Percentiles rank a stretch among this genome's conserved stretches.
phyloP scores from a whole-genome alignment of 1,140 invertebrate genomes.

The Caligus rogercresseyi region DNA sequence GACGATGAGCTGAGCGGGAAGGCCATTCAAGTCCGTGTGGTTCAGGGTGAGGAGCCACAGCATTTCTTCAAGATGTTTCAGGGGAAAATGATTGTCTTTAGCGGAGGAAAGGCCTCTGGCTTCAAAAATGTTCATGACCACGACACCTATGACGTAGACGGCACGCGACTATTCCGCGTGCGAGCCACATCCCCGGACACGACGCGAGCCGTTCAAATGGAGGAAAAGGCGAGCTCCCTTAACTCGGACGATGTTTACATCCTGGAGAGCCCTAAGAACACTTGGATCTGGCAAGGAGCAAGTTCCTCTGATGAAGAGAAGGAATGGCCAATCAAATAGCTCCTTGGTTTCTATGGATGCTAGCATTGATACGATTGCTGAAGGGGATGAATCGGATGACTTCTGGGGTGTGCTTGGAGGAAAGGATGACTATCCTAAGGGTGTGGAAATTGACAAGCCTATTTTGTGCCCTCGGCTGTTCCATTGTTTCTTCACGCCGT shows the following conservation, averaged over 20 bases:
- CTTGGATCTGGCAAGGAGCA: conserved; percentile 49
- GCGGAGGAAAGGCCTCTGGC: conserved; percentile 33
- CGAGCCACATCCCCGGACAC: conserved; percentile 40
- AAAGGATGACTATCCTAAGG: conserved; percentile 23
- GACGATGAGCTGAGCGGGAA: conserved; percentile 38
- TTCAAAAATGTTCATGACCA: conserved; percentile 31
- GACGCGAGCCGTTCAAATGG: conserved; percentile 40
- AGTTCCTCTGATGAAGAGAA: conserved; percentile 45
- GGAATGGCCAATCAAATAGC: conserved; percentile 38
- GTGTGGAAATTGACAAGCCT: conserved; percentile 23
- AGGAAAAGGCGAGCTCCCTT: conserved; percentile 37
- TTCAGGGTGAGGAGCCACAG: conserved; percentile 49
- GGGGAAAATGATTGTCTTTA: conserved; percentile 43
- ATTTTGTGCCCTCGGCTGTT: conserved; percentile 23
- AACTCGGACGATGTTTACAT: conserved; percentile 53
- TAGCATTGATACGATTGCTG: conserved; percentile 34
- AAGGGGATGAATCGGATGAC: conserved; percentile 48
- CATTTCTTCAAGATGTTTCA: conserved; percentile 60
- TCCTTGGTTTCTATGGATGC: conserved; percentile 36
- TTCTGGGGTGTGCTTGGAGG: conserved; percentile 57
- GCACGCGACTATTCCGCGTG: conserved; percentile 42
- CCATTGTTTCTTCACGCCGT: conserved; percentile 23
- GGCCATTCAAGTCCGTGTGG: conserved; percentile 45
- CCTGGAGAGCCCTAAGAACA: conserved; percentile 37
- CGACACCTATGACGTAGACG: conserved; percentile 41